Evolutionary conservation across 2,797 vertebrate species (phyloP).

Genomic region (Tenualosa ilisha): DNA sequence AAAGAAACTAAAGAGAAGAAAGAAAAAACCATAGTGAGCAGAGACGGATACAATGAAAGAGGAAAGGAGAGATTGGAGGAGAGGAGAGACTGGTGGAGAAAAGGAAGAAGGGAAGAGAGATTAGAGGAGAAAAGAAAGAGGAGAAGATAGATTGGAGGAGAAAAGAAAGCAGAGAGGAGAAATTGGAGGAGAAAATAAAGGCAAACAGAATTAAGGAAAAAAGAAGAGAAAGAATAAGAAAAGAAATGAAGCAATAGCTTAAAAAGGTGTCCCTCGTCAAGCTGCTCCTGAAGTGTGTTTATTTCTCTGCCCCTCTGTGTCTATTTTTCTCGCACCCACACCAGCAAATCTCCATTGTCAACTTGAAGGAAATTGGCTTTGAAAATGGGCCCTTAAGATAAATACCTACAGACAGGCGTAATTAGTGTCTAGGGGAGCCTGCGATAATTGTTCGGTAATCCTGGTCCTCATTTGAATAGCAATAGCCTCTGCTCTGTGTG

Average conservation of each 20-base stretch:
- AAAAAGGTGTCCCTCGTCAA: not conserved
- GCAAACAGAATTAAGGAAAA: too few species aligned
- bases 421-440: constrained; percentile 37
- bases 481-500: constrained; percentile 12
- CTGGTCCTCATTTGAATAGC: constrained; percentile 41
- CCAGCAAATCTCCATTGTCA: constrained; percentile 10
- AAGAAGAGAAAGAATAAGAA: too few species aligned
- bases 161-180: too few species aligned
- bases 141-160: too few species aligned
- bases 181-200: too few species aligned
- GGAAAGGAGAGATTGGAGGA: too few species aligned
- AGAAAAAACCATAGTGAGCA: too few species aligned
- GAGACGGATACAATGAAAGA: too few species aligned
- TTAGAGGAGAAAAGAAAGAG: too few species aligned
- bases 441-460: constrained; percentile 46
- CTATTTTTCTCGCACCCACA: not conserved
- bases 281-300: constrained; percentile 11
- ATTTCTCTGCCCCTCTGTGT: not conserved
- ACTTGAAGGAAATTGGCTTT: constrained; percentile 32
- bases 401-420: constrained; percentile 41
- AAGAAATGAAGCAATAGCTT: too few species aligned
- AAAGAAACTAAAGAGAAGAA: not conserved
- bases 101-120: too few species aligned
- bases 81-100: too few species aligned
- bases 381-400: constrained; percentile 29